Conservation (phyloP, 2,888 invertebrate species). For the Drepana falcataria region DNA sequence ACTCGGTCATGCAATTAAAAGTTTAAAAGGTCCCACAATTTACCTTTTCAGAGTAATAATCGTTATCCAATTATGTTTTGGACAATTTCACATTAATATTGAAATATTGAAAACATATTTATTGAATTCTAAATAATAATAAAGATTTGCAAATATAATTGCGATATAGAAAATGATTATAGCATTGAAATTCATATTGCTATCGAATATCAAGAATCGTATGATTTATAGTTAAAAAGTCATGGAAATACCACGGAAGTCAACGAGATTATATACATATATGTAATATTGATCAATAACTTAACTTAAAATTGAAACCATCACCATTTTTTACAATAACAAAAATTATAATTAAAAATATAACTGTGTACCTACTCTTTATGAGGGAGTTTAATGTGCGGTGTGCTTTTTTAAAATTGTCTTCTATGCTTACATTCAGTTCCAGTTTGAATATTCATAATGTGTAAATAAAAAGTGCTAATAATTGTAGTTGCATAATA, state of each 20-base stretch:
- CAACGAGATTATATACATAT: constrained; percentile 14
- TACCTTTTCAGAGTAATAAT: constrained; percentile 21
- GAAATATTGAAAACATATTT: too few relatives aligned
- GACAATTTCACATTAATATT: constrained; percentile 5
- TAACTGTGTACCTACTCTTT: background rate
- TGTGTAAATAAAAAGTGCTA: constrained; percentile 2
- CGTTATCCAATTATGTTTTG: constrained; percentile 2
- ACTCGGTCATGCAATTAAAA: constrained; percentile 66
- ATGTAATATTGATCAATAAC: constrained; percentile 21
- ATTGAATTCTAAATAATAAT: too few relatives aligned
- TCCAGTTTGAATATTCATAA: constrained; percentile 1
- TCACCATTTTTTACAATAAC: background rate
- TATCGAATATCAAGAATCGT: too few relatives aligned
- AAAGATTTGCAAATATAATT: background rate
- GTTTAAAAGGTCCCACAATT: constrained; percentile 61
- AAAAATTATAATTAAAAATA: background rate
- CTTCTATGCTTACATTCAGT: background rate
- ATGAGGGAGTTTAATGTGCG: background rate
- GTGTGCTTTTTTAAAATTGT: background rate
- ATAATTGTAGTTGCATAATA: constrained; percentile 1
- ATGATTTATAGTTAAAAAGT: background rate
- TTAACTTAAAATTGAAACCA: constrained; percentile 2
- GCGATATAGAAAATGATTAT: background rate
- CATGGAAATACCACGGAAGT: too few relatives aligned
- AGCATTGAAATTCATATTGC: background rate